A percentile compares a stretch with the other conserved stretches of the same genome.
Evolutionary conservation across 2,797 vertebrate species (phyloP).

Genomic region (Enteromius anoplus): DNA sequence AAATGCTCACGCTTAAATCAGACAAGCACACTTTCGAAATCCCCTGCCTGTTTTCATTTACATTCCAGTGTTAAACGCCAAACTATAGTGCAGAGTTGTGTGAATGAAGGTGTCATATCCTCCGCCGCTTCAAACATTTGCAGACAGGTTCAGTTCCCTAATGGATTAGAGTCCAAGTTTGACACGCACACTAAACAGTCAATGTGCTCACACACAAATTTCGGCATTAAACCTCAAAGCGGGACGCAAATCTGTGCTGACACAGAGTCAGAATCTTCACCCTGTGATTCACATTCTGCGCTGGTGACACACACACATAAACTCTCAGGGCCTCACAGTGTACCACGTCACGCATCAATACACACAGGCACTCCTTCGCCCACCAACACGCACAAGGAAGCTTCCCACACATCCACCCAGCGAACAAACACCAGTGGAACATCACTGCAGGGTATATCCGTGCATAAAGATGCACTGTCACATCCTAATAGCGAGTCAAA

Average conservation of each 20-base stretch:
- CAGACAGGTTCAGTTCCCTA: conserved; percentile 40
- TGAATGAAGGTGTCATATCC: conserved; percentile 37
- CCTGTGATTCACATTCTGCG: conserved; percentile 29
- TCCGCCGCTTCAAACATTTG: conserved; percentile 28
- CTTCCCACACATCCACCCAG: conserved; percentile 38
- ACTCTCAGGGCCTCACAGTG: conserved; percentile 6
- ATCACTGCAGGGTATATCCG: conserved; percentile 32
- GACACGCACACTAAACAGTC: conserved; percentile 43
- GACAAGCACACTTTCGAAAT: conserved; percentile 21
- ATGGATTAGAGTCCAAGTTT: conserved; percentile 50
- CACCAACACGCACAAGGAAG: not conserved
- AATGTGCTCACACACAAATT: conserved; percentile 46
- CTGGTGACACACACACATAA: conserved; percentile 29
- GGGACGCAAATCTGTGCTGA: conserved; percentile 50
- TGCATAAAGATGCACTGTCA: conserved; percentile 27
- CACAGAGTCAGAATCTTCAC: conserved; percentile 45
- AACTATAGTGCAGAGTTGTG: conserved; percentile 37
- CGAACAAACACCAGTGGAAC: conserved; percentile 36
- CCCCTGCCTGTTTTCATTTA: conserved; percentile 26
- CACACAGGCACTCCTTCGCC: conserved; percentile 5
- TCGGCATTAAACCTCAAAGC: conserved; percentile 49
- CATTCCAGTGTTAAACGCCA: conserved; percentile 36
- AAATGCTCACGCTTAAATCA: conserved; percentile 61
- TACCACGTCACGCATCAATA: conserved; percentile 18
- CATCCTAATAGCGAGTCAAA: conserved; percentile 31